Conservation (phyloP, 2,113 vertebrate species). For the Perca fluviatilis region DNA sequence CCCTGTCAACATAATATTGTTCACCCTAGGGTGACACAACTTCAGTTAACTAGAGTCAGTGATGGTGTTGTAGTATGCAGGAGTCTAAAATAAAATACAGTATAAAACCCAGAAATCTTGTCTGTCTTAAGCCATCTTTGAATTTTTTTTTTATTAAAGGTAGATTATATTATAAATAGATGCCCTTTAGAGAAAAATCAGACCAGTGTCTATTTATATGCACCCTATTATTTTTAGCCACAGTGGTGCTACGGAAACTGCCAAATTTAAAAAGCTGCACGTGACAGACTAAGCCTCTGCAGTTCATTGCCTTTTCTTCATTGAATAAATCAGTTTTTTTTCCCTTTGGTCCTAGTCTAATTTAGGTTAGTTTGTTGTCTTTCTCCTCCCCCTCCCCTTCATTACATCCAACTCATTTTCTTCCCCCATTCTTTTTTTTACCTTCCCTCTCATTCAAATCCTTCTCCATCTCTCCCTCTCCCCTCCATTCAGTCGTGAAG, state of each 20-base stretch:
- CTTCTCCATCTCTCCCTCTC: conserved; percentile 5
- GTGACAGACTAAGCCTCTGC: conserved; percentile 56
- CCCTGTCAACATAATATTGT: conserved; percentile 32
- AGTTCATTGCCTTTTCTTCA: conserved; percentile 23
- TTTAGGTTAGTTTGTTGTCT: conserved; percentile 45
- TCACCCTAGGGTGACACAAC: conserved; percentile 1
- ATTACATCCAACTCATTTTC: conserved; percentile 13
- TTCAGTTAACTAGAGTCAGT: not conserved
- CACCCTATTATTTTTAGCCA: conserved; percentile 93
- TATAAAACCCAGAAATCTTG: not conserved
- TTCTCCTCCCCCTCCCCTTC: conserved; percentile 13
- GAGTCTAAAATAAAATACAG: conserved; percentile 5
- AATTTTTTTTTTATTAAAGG: not conserved
- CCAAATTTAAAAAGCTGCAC: conserved; percentile 86
- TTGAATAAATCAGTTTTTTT: not conserved
- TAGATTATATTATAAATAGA: conserved; percentile 1
- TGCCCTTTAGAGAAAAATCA: conserved; percentile 35
- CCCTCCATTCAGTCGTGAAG: conserved; percentile 68
- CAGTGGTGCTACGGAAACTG: conserved; percentile 92
- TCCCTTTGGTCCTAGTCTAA: conserved; percentile 2
- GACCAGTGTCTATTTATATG: conserved; percentile 60
- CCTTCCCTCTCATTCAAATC: conserved; percentile 55
- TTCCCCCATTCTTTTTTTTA: conserved; percentile 37
- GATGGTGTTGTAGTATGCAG: not conserved
- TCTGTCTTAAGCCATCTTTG: not conserved